Percentiles rank a stretch among this genome's conserved stretches.
Evolutionary conservation across 2,888 invertebrate genomes (phyloP).

Genomic region (Argyresthia goedartella): DNA sequence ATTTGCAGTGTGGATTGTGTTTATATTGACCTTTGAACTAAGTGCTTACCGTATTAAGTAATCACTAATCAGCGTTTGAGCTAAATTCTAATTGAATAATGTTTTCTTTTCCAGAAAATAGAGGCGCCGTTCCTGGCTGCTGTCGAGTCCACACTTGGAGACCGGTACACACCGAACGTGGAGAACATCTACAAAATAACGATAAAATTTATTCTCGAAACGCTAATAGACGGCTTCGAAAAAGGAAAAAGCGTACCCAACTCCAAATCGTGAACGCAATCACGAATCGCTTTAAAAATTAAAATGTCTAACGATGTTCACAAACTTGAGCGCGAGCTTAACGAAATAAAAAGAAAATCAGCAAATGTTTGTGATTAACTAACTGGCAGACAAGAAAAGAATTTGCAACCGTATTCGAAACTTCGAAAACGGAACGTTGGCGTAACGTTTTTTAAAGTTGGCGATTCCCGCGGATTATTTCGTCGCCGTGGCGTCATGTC

Average conservation of each 20-base stretch:
- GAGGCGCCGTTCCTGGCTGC: slow-evolving; percentile 91
- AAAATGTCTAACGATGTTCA: slow-evolving; percentile 6
- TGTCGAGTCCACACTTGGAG: slow-evolving; percentile 87
- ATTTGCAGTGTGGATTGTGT: too few species aligned
- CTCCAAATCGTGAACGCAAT: slow-evolving; percentile 32
- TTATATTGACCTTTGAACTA: too few species aligned
- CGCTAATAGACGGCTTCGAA: slow-evolving; percentile 84
- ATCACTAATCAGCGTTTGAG: too few species aligned
- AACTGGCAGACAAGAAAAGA: background rate
- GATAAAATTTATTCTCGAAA: slow-evolving; percentile 91
- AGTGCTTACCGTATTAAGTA: too few species aligned
- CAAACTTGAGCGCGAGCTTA: slow-evolving; percentile 5
- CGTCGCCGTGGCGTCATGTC: background rate
- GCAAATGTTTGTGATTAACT: too few species aligned
- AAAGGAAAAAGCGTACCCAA: slow-evolving; percentile 40
- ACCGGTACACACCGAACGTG: slow-evolving; percentile 91
- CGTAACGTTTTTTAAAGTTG: background rate
- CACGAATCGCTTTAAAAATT: slow-evolving; percentile 6
- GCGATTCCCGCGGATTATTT: background rate
- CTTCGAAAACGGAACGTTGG: background rate
- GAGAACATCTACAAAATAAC: slow-evolving; percentile 91
- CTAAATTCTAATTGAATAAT: too few species aligned
- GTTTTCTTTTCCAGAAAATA: slow-evolving; percentile 79
- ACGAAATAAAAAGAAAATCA: slow-evolving; percentile 9
- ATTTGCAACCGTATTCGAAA: slow-evolving; percentile 4